Conservation (phyloP, 2,797 vertebrate genomes). For the Pseudotriccus pelzelni region DNA sequence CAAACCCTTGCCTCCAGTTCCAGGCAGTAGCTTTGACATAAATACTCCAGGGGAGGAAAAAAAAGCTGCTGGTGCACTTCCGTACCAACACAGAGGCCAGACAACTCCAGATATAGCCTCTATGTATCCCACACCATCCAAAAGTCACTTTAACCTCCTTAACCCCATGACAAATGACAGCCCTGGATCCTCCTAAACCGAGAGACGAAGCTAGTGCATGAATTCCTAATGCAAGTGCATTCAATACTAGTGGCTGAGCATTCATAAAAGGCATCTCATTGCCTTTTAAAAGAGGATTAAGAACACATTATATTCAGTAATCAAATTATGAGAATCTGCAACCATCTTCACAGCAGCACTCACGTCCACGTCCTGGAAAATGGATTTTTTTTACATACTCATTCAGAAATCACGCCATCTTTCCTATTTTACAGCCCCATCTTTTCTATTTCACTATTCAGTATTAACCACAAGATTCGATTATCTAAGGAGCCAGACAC, state of each 20-base stretch:
- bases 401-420: neutral
- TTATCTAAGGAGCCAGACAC: neutral
- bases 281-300: neutral
- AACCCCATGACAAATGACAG: neutral
- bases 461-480: neutral
- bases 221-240: neutral
- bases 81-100: neutral
- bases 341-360: neutral
- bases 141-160: neutral
- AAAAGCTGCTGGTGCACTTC: neutral
- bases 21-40: fast-evolving
- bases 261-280: neutral
- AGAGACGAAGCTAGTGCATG: neutral
- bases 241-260: neutral
- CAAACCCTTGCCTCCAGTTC: neutral
- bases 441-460: neutral
- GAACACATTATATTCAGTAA: neutral
- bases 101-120: neutral
- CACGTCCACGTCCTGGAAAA: neutral
- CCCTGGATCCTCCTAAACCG: neutral
- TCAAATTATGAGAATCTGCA: neutral
- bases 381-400: neutral
- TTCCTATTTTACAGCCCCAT: neutral
- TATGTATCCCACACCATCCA: neutral
- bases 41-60: fast-evolving